Percentiles rank a stretch among this genome's conserved stretches.
These are phyloP conservation scores for Amphilophus citrinellus DNA, from an alignment of 2,113 vertebrate species.

Conservation along the genomic window DNA sequence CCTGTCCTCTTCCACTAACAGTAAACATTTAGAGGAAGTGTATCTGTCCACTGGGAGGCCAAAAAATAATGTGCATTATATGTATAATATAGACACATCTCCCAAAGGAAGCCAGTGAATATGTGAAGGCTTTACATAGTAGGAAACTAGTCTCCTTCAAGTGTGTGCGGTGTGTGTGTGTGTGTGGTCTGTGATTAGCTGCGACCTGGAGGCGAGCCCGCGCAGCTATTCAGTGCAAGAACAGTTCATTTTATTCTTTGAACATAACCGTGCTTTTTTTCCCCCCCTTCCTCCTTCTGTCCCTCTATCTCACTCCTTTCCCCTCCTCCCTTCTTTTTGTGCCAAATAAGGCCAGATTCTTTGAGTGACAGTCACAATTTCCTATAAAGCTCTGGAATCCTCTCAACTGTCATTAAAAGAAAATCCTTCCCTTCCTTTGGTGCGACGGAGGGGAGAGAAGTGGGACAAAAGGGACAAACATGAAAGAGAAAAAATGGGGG, in stretches of 20 bases:
- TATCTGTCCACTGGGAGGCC: constrained; percentile 23
- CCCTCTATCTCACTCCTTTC: not conserved
- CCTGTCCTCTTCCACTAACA: constrained; percentile 24
- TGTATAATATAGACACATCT: constrained; percentile 9
- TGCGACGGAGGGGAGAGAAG: constrained; percentile 20
- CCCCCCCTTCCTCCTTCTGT: constrained; percentile 6
- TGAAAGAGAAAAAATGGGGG: constrained; percentile 46
- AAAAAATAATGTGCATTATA: constrained; percentile 41
- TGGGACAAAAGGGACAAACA: constrained; percentile 56
- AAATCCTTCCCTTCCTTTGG: constrained; percentile 40
- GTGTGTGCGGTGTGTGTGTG: not conserved
- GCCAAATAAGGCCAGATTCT: constrained; percentile 40
- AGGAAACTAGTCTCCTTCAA: not conserved
- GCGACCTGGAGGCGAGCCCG: constrained; percentile 25
- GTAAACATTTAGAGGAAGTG: constrained; percentile 42
- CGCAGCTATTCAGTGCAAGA: constrained; percentile 26
- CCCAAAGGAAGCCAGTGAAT: not conserved
- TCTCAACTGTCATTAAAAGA: constrained; percentile 66
- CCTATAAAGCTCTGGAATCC: constrained; percentile 72
- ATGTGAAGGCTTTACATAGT: not conserved
- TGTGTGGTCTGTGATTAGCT: not conserved
- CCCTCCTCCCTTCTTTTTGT: not conserved
- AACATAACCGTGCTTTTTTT: constrained; percentile 30
- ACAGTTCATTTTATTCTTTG: constrained; percentile 43
- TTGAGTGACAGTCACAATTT: constrained; percentile 70